Base-by-base conservation (phyloP, 2,797 vertebrate species). In the Characodon lateralis region DNA sequence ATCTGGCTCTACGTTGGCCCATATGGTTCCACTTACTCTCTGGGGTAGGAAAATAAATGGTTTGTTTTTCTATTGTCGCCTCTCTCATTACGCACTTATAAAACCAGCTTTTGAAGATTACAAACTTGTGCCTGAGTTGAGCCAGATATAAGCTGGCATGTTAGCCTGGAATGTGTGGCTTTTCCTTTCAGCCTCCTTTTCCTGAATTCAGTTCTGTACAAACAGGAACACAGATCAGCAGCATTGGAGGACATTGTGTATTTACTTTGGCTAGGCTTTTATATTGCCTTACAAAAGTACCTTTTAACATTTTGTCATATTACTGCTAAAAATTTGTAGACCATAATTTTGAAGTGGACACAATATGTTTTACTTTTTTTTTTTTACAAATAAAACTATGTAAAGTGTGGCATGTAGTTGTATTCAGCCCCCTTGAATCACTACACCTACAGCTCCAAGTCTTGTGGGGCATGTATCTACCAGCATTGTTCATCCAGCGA, bases 51-150 rank as follows among this genome's bases (percentile, higher is more conserved):
- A 94, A 94, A 93, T 94, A 94, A 95, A 95, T 94, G 91, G 92
- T 95, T 94, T 95, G 92, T 93, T 95, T 96, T 95, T 94, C 91
- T 92, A 93, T 95, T 94, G 94, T 91, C 90, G 93, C 93, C 91
- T 89, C 85, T 89, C 88, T 95, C 92, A 93, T 95, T 95, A 94
- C 72, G 83, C 91, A 93, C 93, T 93, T 94, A 94, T 92, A 92
- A 93, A 95, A 92, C 90, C 81, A 75, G 93, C 93, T 94, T 95
- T 95, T 95, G 94, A 94, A 94, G 94, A 95, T 94, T 93, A 94
- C 89, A 94, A 95, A 94, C 91, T 89, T 93, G 91, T 90, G 90
- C 85, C 85, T 77, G 74, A 9, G 59, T 87, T 92, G 88, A 93
- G 88, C 89, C 92, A 93, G 90, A 93, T 93, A 89, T 94, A 93